phyloP scores from a whole-genome alignment of 2,113 vertebrate species.

The Leptosomus discolor region DNA sequence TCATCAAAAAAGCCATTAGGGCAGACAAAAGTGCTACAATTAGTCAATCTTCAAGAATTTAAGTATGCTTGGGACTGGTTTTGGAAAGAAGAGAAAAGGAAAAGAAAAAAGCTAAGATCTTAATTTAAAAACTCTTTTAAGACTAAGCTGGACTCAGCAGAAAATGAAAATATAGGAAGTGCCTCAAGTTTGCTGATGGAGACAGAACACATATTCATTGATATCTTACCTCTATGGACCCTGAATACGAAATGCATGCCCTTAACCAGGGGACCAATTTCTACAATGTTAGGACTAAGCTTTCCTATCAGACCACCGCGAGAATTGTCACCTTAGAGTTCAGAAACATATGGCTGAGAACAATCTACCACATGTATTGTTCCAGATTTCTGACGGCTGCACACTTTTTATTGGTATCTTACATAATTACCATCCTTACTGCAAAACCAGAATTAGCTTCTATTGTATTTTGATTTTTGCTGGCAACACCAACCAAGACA shows the following conservation, averaged over 20 bases:
- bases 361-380: fast-evolving
- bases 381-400: neutral
- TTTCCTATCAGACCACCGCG: neutral
- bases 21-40: neutral
- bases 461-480: neutral
- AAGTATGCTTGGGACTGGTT: neutral
- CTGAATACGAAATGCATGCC: neutral
- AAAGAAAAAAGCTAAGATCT: neutral
- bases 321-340: neutral
- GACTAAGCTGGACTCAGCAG: neutral
- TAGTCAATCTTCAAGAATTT: neutral
- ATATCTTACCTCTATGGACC: neutral
- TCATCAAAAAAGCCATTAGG: neutral
- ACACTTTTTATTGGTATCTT: neutral
- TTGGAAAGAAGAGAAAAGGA: neutral
- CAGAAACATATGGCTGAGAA: neutral
- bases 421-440: neutral
- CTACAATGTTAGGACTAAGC: neutral
- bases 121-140: neutral
- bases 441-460: neutral
- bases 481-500: neutral
- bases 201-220: neutral
- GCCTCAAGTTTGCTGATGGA: neutral
- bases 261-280: neutral
- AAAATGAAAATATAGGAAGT: neutral